Evolutionary conservation across 2,797 vertebrate genomes (phyloP).

Genomic region (Paguma larvata): DNA sequence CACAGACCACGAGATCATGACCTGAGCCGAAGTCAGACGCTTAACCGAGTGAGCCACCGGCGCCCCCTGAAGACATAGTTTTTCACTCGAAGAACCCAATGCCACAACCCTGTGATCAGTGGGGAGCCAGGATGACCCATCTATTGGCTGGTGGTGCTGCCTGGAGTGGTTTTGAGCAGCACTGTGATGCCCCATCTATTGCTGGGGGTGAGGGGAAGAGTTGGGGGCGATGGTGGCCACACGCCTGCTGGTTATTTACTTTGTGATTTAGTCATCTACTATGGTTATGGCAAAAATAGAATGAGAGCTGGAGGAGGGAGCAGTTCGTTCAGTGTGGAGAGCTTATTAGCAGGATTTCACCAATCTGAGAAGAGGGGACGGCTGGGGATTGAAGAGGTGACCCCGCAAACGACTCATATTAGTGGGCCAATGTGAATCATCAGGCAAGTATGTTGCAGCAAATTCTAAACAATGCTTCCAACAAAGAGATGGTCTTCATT

Average conservation of each 20-base stretch:
- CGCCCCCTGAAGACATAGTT: not conserved
- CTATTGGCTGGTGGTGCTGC: not conserved
- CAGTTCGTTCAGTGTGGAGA: not conserved
- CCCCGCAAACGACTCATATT: not conserved
- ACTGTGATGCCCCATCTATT: not conserved
- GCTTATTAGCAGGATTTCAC: not conserved
- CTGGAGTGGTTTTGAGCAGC: not conserved
- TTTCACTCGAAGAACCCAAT: not conserved
- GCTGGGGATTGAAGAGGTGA: not conserved
- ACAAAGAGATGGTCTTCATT: not conserved
- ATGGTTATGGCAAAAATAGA: not conserved
- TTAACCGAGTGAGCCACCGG: no score
- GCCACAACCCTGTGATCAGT: no score
- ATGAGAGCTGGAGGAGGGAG: not conserved
- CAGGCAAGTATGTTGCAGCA: not conserved
- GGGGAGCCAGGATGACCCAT: not conserved
- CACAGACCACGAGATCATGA: no score
- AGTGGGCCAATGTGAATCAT: not conserved
- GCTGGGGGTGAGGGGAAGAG: not conserved
- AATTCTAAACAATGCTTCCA: not conserved
- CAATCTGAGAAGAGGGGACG: not conserved
- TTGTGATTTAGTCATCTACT: not conserved
- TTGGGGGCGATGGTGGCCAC: not conserved
- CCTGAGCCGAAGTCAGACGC: no score
- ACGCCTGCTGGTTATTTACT: not conserved